A percentile compares a stretch with the other conserved stretches of the same genome.
Conservation (phyloP, 2,888 invertebrate species). For the Nephrotoma guestfalica region DNA sequence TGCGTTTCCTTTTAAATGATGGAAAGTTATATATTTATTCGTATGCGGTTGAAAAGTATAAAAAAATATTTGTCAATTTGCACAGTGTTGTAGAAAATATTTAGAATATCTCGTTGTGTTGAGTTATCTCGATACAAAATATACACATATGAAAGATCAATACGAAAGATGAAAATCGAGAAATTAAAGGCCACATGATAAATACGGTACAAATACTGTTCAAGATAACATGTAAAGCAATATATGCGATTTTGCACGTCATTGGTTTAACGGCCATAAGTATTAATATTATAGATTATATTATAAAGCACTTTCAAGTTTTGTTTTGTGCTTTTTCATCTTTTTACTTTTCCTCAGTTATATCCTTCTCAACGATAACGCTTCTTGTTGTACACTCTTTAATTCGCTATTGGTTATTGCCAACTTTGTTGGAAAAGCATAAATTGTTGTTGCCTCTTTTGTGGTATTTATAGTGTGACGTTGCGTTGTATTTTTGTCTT, state of each 20-base stretch:
- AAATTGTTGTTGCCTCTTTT: background rate
- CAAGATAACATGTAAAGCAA: background rate
- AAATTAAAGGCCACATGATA: background rate
- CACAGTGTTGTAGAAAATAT: background rate
- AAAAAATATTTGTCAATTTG: background rate
- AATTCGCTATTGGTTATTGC: background rate
- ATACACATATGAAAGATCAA: background rate
- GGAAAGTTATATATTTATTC: background rate
- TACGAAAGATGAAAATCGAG: background rate
- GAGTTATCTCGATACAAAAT: background rate
- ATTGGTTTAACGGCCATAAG: background rate
- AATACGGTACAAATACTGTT: background rate
- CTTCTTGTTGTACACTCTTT: background rate
- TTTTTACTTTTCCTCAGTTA: background rate
- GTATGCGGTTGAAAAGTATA: background rate
- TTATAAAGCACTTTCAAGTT: background rate
- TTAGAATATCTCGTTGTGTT: background rate
- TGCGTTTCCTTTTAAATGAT: background rate
- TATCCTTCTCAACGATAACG: background rate
- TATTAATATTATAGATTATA: background rate
- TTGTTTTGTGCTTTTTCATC: background rate
- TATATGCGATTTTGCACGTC: background rate
- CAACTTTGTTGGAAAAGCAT: background rate
- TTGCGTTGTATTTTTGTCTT: background rate
- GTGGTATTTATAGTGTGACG: background rate